Conservation (phyloP, 2,888 invertebrate species). For the Hyppa rectilinea region DNA sequence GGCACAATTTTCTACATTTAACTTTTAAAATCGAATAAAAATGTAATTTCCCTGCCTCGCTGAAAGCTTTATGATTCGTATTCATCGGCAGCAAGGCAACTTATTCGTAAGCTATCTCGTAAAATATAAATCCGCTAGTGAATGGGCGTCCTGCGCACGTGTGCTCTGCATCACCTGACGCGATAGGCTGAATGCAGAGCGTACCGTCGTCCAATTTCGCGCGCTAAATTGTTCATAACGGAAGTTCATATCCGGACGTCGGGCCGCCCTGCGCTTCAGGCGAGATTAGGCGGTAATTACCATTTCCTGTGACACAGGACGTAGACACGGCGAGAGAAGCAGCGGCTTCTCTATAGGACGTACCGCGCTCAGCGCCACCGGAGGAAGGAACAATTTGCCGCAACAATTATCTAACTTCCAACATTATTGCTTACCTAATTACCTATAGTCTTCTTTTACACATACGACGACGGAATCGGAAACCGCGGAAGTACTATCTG, state of each 20-base stretch:
- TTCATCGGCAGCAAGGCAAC: constrained; percentile 77
- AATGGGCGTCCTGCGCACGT: constrained; percentile 77
- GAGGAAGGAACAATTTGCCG: constrained; percentile 77
- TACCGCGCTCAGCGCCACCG: constrained; percentile 71
- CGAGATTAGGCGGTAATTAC: constrained; percentile 92
- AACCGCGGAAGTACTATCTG: constrained; percentile 35
- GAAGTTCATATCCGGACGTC: constrained; percentile 95
- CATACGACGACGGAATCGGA: constrained; percentile 28
- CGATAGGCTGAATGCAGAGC: constrained; percentile 84
- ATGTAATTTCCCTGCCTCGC: constrained; percentile 79
- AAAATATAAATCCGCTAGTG: constrained; percentile 72
- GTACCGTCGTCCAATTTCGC: constrained; percentile 91
- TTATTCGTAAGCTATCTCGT: constrained; percentile 74
- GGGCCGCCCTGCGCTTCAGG: constrained; percentile 88
- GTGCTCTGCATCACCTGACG: constrained; percentile 77
- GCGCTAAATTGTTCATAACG: constrained; percentile 96
- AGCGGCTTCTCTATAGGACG: constrained; percentile 77
- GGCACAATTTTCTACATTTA: constrained; percentile 58
- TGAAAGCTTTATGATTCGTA: constrained; percentile 81
- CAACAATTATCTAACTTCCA: constrained; percentile 71
- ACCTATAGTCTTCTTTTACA: constrained; percentile 28
- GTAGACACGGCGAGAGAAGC: constrained; percentile 83
- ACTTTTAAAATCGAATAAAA: constrained; percentile 80
- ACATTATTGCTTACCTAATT: constrained; percentile 67
- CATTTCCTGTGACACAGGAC: constrained; percentile 89